Conservation (phyloP, 2,888 invertebrate species). For the Celastrina argiolus region DNA sequence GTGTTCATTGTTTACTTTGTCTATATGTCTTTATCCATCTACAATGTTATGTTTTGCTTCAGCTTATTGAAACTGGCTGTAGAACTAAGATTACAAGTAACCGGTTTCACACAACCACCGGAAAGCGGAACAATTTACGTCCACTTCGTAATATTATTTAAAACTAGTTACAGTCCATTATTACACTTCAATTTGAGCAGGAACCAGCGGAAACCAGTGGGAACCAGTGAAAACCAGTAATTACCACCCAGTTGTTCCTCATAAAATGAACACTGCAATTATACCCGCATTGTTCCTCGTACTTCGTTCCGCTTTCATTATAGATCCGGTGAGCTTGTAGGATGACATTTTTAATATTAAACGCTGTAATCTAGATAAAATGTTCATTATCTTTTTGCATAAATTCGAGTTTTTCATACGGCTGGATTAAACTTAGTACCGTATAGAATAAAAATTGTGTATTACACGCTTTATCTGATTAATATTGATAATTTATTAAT, state of each 20-base stretch:
- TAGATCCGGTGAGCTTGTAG: slow-evolving; percentile 4
- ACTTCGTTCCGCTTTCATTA: slow-evolving; percentile 3
- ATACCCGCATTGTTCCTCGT: slow-evolving; percentile 51
- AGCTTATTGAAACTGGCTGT: no score
- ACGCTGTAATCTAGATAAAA: slow-evolving; percentile 21
- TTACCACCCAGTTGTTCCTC: slow-evolving; percentile 44
- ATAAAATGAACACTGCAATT: slow-evolving; percentile 58
- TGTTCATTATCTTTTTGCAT: slow-evolving; percentile 6
- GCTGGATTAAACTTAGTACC: background rate
- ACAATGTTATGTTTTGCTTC: no score
- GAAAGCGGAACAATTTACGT: background rate
- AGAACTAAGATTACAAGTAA: no score
- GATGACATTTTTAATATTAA: slow-evolving; percentile 22
- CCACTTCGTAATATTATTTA: slow-evolving; percentile 7
- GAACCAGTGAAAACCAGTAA: slow-evolving; percentile 17
- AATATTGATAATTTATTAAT: no score
- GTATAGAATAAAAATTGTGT: background rate
- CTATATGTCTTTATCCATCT: no score
- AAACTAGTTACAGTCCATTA: slow-evolving; percentile 1
- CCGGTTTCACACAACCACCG: background rate
- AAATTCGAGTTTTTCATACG: background rate
- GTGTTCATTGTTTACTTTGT: no score
- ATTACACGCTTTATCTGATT: no score
- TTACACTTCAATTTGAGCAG: background rate
- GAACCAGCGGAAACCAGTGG: background rate